These are phyloP conservation scores for Podabrus alpinus DNA, from an alignment of 2,888 invertebrate species.

Conservation along the genomic window DNA sequence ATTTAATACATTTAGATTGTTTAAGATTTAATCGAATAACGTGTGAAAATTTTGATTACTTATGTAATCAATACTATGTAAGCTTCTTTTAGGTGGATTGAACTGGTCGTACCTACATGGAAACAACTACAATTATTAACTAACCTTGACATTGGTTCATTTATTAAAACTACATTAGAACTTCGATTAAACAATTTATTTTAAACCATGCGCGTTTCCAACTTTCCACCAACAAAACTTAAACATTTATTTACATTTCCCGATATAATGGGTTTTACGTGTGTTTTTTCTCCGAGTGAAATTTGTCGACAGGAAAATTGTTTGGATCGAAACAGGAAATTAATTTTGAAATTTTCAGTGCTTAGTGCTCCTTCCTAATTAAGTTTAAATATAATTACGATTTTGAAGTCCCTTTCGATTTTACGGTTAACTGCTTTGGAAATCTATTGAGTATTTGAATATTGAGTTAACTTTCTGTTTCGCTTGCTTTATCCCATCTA, in stretches of 20 bases:
- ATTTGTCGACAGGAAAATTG: background rate
- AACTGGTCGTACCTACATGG: background rate
- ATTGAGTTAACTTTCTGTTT: slow-evolving; percentile 28
- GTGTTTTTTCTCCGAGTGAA: background rate
- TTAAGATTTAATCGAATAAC: background rate
- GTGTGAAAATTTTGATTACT: background rate
- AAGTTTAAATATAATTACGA: slow-evolving; percentile 42
- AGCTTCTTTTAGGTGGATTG: background rate
- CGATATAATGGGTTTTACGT: too few relatives aligned
- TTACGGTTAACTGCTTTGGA: slow-evolving; percentile 38
- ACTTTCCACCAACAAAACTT: background rate
- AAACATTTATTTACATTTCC: background rate
- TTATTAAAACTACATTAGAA: slow-evolving; percentile 1
- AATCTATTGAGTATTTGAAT: slow-evolving; percentile 34
- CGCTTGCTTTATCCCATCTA: background rate
- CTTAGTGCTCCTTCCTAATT: slow-evolving; percentile 24
- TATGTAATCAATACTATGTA: background rate
- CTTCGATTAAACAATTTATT: background rate
- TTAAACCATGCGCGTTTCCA: background rate
- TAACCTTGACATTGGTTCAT: slow-evolving; percentile 1
- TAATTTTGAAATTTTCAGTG: slow-evolving; percentile 25
- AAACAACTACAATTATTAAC: background rate
- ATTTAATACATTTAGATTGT: background rate
- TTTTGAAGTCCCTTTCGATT: slow-evolving; percentile 39
- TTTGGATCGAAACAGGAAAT: slow-evolving; percentile 25